Evolutionary conservation across 2,888 invertebrate species (phyloP).

Genomic region (Punctoribates punctum): DNA sequence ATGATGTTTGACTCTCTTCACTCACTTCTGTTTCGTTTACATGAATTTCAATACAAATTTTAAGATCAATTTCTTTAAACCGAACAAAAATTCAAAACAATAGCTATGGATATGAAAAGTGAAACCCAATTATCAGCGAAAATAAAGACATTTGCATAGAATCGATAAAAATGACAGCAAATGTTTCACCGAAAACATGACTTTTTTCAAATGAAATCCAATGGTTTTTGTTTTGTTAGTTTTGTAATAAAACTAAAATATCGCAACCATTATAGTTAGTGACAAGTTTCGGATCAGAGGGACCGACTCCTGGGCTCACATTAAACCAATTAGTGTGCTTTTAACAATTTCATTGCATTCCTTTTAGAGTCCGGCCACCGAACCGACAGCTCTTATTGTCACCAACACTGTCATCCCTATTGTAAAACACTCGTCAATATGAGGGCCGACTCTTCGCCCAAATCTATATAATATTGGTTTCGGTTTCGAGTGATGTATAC

Average conservation of each 20-base stretch:
- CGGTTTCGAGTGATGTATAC: neutral
- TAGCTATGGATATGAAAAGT: neutral
- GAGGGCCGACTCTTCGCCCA: neutral
- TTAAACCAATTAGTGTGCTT: conserved; percentile 23
- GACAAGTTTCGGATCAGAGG: conserved; percentile 12
- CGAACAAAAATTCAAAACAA: no score
- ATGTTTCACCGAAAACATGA: neutral
- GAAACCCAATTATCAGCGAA: neutral
- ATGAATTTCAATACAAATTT: neutral
- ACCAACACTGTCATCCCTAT: neutral
- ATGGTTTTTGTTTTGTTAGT: conserved; percentile 19
- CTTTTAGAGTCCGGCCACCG: conserved; percentile 14
- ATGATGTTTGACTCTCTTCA: neutral
- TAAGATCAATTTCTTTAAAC: neutral
- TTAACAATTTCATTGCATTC: conserved; percentile 27
- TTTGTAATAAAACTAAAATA: conserved; percentile 19
- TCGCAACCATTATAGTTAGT: conserved; percentile 8
- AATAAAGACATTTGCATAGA: no score
- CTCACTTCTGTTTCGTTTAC: neutral
- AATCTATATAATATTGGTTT: neutral
- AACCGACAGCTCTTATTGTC: conserved; percentile 13
- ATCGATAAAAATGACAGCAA: neutral
- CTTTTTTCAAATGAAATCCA: conserved; percentile 6
- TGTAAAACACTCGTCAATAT: conserved; percentile 15
- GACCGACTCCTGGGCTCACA: conserved; percentile 18